These are phyloP conservation scores for Crotalus horridus DNA, from an alignment of 2,113 vertebrate genomes.

Conservation along the genomic window DNA sequence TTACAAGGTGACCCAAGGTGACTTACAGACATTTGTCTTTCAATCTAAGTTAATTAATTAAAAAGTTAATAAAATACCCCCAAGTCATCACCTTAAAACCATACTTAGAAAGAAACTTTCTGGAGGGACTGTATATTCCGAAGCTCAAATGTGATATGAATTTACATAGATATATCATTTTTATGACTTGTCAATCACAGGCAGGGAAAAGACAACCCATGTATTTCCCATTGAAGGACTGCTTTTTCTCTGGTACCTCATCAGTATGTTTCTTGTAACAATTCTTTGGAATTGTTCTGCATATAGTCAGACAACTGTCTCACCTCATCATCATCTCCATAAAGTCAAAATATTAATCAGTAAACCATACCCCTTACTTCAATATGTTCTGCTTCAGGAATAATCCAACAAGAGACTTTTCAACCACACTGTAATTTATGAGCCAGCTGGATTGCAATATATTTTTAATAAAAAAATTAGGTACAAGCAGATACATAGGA, in stretches of 20 bases:
- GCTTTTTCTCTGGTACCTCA: conserved; percentile 33
- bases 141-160: conserved; percentile 11
- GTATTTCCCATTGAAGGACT: conserved; percentile 26
- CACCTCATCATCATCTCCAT: conserved; percentile 14
- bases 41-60: not conserved
- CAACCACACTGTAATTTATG: conserved; percentile 52
- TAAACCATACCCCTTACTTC: conserved; percentile 38
- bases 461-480: conserved; percentile 78
- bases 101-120: not conserved
- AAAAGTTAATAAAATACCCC: not conserved
- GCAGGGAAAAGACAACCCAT: conserved; percentile 37
- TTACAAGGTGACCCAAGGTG: not conserved
- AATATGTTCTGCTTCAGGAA: conserved; percentile 44
- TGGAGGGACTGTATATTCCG: not conserved
- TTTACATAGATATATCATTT: conserved; percentile 31
- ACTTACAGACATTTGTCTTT: not conserved
- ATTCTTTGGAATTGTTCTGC: conserved; percentile 24
- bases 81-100: not conserved
- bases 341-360: conserved; percentile 55
- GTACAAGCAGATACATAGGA: conserved; percentile 74
- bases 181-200: conserved; percentile 46
- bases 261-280: conserved; percentile 7
- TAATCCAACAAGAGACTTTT: conserved; percentile 48
- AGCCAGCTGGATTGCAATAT: conserved; percentile 63
- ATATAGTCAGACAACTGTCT: conserved; percentile 33